A percentile compares a stretch with the other conserved stretches of the same genome.
These are phyloP conservation scores for Taenioides sp. DNA, from an alignment of 2,797 vertebrate species.

Conservation along the genomic window DNA sequence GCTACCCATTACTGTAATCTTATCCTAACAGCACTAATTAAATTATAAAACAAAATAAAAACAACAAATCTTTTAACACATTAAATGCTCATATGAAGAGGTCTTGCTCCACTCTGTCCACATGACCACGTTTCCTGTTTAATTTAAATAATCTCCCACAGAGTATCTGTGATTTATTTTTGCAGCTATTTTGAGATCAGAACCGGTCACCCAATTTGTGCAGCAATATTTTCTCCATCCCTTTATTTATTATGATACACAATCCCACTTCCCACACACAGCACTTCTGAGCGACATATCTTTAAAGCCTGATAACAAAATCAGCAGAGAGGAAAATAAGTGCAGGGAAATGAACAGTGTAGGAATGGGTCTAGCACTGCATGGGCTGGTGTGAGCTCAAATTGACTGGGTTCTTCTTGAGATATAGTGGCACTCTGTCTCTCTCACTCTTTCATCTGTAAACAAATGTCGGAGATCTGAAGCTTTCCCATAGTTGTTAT, in stretches of 20 bases:
- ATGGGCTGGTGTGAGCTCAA: slow-evolving; percentile 81
- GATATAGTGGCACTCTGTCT: slow-evolving; percentile 70
- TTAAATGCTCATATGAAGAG: not conserved
- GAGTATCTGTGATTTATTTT: slow-evolving; percentile 45
- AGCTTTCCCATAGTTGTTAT: slow-evolving; percentile 98
- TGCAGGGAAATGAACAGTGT: slow-evolving; percentile 54
- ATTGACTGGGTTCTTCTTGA: slow-evolving; percentile 85
- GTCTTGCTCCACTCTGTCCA: not conserved
- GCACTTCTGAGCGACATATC: slow-evolving; percentile 31
- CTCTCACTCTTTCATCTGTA: slow-evolving; percentile 90
- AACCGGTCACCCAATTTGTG: slow-evolving; percentile 31
- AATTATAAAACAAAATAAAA: no score
- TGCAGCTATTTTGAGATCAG: slow-evolving; percentile 28
- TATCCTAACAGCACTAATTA: no score
- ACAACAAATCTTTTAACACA: not conserved
- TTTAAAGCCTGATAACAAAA: slow-evolving; percentile 50
- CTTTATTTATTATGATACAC: slow-evolving; percentile 57
- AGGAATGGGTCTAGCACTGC: slow-evolving; percentile 78
- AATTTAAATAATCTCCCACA: slow-evolving; percentile 44
- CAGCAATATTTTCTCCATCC: slow-evolving; percentile 44
- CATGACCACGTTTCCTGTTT: slow-evolving; percentile 21
- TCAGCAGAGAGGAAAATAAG: slow-evolving; percentile 53
- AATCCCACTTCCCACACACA: slow-evolving; percentile 33
- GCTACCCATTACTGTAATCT: no score
- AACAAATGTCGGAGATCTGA: slow-evolving; percentile 98